Conservation (phyloP, 2,888 invertebrate species). For the Operophtera brumata region DNA sequence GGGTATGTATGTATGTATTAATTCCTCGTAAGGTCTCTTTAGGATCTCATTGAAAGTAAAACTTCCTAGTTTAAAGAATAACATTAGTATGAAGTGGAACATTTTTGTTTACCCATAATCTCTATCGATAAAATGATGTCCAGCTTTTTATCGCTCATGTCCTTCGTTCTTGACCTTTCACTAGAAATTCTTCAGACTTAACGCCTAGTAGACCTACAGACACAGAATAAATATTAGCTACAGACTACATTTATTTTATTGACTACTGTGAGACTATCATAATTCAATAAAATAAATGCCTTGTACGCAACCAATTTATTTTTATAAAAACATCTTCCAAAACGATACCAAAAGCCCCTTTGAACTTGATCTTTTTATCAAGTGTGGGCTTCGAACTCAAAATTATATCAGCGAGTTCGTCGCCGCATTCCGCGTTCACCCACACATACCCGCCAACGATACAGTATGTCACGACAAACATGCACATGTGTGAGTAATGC, state of each 20-base stretch:
- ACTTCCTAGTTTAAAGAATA: neutral
- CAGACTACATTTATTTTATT: neutral
- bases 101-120: no score
- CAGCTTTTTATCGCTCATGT: no score
- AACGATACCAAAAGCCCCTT: constrained; percentile 61
- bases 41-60: neutral
- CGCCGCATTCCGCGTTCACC: constrained; percentile 64
- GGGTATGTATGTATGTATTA: no score
- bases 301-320: constrained; percentile 7
- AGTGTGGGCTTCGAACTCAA: constrained; percentile 53
- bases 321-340: constrained; percentile 35
- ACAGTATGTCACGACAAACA: constrained; percentile 20
- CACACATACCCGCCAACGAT: constrained; percentile 41
- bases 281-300: constrained; percentile 13
- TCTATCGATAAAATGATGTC: no score
- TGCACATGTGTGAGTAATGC: constrained; percentile 9
- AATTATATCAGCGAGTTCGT: constrained; percentile 63
- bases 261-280: neutral
- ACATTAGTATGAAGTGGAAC: no score
- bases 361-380: constrained; percentile 79
- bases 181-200: neutral
- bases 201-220: no score
- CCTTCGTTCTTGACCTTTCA: no score
- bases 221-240: neutral
- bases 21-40: constrained; percentile 1